Percentiles rank a stretch among this genome's conserved stretches.
phyloP scores from a whole-genome alignment of 2,797 vertebrate genomes.

The Avahi laniger region DNA sequence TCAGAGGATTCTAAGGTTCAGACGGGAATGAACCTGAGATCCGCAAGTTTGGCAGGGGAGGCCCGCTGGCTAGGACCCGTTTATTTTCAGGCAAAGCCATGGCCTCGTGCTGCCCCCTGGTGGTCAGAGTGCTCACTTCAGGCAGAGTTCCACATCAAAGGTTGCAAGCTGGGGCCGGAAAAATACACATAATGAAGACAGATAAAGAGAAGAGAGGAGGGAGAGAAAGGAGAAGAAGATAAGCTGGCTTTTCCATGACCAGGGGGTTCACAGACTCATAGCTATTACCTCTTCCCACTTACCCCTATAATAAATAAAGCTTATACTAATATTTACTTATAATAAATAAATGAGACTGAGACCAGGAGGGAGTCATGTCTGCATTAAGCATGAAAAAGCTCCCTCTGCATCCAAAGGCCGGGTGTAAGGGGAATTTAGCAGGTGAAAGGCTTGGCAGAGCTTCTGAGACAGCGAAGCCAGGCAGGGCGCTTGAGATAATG shows the following conservation, averaged over 20 bases:
- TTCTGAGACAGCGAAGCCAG: neutral
- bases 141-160: neutral
- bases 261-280: neutral
- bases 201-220: neutral
- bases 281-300: neutral
- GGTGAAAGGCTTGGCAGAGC: neutral
- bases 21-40: neutral
- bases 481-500: neutral
- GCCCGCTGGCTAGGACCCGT: neutral
- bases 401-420: neutral
- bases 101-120: neutral
- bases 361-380: neutral
- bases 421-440: neutral
- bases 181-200: neutral
- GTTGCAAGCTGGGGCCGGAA: neutral
- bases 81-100: neutral
- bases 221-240: neutral
- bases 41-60: fast-evolving
- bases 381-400: neutral
- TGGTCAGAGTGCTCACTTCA: neutral
- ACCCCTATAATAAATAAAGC: neutral
- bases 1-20: neutral
- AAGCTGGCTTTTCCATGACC: neutral
- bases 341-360: neutral
- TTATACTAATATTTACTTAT: neutral